Conservation (phyloP, 2,797 vertebrate genomes). For the Ctenosaura bakeri region DNA sequence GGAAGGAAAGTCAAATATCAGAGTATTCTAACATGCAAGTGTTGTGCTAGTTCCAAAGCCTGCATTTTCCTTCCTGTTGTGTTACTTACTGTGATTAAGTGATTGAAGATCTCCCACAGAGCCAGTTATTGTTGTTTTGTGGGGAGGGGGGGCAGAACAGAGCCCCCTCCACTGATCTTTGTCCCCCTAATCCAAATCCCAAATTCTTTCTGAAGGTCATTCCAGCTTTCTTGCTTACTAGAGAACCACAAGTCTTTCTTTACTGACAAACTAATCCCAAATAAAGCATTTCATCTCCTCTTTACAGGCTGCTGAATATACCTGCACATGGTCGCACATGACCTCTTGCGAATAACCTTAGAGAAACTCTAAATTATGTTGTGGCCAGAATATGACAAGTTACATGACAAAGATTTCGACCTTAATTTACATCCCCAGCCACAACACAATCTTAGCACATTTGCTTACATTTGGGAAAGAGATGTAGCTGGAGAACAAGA, state of each 20-base stretch:
- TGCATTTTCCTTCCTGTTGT: slow-evolving; percentile 20
- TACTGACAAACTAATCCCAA: not conserved
- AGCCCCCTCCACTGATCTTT: not conserved
- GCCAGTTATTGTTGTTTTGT: not conserved
- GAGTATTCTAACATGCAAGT: slow-evolving; percentile 59
- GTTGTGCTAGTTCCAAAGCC: slow-evolving; percentile 57
- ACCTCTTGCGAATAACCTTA: too few species aligned
- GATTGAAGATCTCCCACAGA: not conserved
- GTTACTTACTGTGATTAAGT: not conserved
- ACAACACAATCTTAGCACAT: too few species aligned
- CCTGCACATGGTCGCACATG: not conserved
- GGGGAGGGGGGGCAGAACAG: not conserved
- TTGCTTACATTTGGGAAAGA: too few species aligned
- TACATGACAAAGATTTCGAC: too few species aligned
- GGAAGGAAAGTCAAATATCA: slow-evolving; percentile 55
- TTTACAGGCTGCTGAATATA: not conserved
- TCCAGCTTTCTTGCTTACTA: not conserved
- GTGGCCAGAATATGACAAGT: too few species aligned
- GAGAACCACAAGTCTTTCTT: not conserved
- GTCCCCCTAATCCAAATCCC: slow-evolving; percentile 14
- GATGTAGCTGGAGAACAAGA: too few species aligned
- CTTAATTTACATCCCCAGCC: too few species aligned
- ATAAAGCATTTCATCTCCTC: not conserved
- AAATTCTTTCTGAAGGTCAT: not conserved
- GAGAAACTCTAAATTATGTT: too few species aligned